Base-by-base conservation (phyloP, 2,113 vertebrate species). In the Oreotrochilus melanogaster region DNA sequence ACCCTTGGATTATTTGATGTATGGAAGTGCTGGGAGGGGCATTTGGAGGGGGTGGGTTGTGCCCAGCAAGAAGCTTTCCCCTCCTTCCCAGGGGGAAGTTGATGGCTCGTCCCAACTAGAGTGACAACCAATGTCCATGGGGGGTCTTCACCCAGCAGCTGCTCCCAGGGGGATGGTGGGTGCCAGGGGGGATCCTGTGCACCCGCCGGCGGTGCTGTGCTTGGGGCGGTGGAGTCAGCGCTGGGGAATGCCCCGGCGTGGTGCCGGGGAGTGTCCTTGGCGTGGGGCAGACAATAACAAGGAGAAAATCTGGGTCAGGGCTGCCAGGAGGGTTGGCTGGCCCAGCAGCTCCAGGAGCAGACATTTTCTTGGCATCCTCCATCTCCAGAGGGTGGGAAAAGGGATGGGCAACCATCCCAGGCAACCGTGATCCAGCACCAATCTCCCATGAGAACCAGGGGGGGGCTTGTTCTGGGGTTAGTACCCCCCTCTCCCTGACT, bases 251-350 rank as follows among this genome's bases (percentile, higher is more conserved):
- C 15, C 47, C 82, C 42, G 16, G 88, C 23, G 4, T 21, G 4
- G 51, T 11, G 90, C 92, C 37, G 5, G 76, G 93, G 64, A 95
- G 92, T 15, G 86, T 43, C 76, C 78, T 9, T 24, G 45, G 65
- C 8, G 4, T 24, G 0, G 45, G 72, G 4, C 33, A 42, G 50
- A 30, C 78, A 89, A 94, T 47, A 9, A 90, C 93, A 86, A 4
- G 76, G 56, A 80, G 89, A 1, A 56, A 95, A 95, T 92, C 69
- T 92, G 92, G 96, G 96, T 92, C 96, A 95, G 64, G 62, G 54
- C 60, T 79, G 10, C 3, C 4, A 14, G 27, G 76, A 57, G 37
- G 39, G 18, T 6, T 13, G 86, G 83, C 58, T 2, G 64, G 11
- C n/a, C 5, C 22, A 2, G 71, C 4, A 3, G 88, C 58, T 21